Conservation (phyloP, 1,140 invertebrate genomes). For the Sarcophaga peregrina region DNA sequence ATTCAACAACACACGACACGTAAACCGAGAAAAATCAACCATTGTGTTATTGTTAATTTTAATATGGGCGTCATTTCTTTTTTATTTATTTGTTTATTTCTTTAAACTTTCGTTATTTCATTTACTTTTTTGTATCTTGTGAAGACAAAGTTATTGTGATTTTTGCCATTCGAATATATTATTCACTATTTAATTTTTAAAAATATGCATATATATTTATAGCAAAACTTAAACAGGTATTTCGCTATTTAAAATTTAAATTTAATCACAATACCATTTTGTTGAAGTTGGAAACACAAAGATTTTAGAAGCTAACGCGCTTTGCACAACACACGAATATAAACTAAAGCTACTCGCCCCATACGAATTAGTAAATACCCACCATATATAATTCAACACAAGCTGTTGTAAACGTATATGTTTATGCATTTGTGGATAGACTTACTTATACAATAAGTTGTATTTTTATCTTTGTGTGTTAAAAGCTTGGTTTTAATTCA, state of each 20-base stretch:
- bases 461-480: slow-evolving; percentile 16
- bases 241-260: not conserved
- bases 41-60: too few relatives aligned
- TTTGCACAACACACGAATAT: slow-evolving; percentile 30
- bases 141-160: too few relatives aligned
- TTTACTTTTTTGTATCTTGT: too few relatives aligned
- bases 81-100: too few relatives aligned
- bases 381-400: slow-evolving; percentile 7
- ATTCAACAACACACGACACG: too few relatives aligned
- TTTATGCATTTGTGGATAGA: not conserved
- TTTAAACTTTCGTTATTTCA: too few relatives aligned
- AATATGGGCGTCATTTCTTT: too few relatives aligned
- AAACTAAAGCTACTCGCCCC: slow-evolving; percentile 27
- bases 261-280: slow-evolving; percentile 7
- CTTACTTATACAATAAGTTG: not conserved
- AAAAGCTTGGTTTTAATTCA: slow-evolving; percentile 37
- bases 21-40: too few relatives aligned
- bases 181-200: too few relatives aligned
- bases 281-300: slow-evolving; percentile 18
- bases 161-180: too few relatives aligned
- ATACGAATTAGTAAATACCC: slow-evolving; percentile 25
- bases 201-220: not conserved
- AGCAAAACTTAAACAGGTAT: slow-evolving; percentile 15
- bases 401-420: not conserved
- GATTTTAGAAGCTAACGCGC: slow-evolving; percentile 28